Base-by-base conservation (phyloP, 2,797 vertebrate genomes). In the Leptodon cayanensis region DNA sequence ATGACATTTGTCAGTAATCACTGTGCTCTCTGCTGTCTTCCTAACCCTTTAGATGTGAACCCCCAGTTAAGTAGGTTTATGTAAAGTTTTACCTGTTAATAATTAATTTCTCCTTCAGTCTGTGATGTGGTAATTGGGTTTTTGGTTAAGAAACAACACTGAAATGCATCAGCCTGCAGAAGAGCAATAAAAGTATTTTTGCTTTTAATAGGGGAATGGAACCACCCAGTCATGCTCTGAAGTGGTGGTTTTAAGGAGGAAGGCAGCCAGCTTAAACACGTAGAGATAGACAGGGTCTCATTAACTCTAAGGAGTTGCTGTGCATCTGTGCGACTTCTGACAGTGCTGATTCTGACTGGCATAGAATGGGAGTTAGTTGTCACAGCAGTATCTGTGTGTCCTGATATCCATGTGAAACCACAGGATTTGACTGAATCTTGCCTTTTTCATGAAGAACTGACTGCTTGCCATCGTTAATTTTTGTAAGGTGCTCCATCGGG, bases 1-100 rank as follows among this genome's bases (percentile, higher is more conserved):
- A 73, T 73, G 74, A 55, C 63, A 80, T 76, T 92, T 93, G 66
- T 80, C 89, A 95, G 67, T 78, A 95, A 87, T 94, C 87, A 82
- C 55, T 69, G 66, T 61, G 28, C 69, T 78, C 31, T 89, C 65
- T 61, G 73, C 49, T 89, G 40, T 15, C 33, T 76, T 82, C 58
- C 54, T 33, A 49, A 35, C 16, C 42, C 66, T 87, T 89, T 9
- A 33, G 73, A 66, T 8, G 13, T 59, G 62, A 90, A 31, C 58
- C 29, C 24, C 35, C 52, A 71, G 33, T 65, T 82, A 82, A 76
- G 39, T 1, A 82, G 50, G 20, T 76, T 65, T 94, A 52, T 77
- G 83, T 26, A 69, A 73, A 76, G 57, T 76, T 94, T 69, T 72
- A 49, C 42, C 39, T 50, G 49, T 82, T 69, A 76, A 61, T 80